A percentile compares a stretch with the other conserved stretches of the same genome.
phyloP scores from a whole-genome alignment of 2,888 invertebrate genomes.

The Nipponacmea schrenckii region DNA sequence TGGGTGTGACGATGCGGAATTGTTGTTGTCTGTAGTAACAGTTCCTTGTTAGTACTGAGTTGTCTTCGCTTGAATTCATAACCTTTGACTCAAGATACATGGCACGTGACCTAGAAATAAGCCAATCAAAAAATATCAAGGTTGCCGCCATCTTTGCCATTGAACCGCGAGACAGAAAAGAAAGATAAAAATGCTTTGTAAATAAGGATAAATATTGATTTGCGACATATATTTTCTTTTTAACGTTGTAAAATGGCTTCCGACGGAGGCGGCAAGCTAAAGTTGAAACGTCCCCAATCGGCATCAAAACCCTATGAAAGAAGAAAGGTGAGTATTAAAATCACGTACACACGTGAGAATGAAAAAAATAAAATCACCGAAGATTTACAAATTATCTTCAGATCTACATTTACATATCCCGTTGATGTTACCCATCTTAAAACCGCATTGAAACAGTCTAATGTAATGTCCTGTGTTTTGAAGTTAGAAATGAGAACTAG shows the following conservation, averaged over 20 bases:
- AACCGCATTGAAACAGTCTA: not conserved
- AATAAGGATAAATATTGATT: slow-evolving; percentile 9
- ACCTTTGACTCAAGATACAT: slow-evolving; percentile 23
- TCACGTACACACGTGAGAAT: slow-evolving; percentile 22
- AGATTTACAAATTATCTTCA: not conserved
- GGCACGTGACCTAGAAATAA: slow-evolving; percentile 40
- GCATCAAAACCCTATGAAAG: slow-evolving; percentile 44
- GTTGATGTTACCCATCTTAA: not conserved
- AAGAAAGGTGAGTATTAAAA: slow-evolving; percentile 38
- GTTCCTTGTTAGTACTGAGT: too few relatives aligned
- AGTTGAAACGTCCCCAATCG: slow-evolving; percentile 34
- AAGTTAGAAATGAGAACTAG: too few relatives aligned
- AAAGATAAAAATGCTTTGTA: slow-evolving; percentile 23
- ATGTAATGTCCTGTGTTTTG: too few relatives aligned
- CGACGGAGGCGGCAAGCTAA: slow-evolving; percentile 46
- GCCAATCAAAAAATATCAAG: slow-evolving; percentile 39
- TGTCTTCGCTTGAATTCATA: not conserved
- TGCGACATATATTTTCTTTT: not conserved
- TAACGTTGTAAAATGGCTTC: slow-evolving; percentile 32
- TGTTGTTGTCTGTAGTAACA: too few relatives aligned
- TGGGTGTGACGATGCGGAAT: too few relatives aligned
- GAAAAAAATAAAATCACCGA: not conserved
- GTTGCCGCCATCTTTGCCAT: slow-evolving; percentile 54
- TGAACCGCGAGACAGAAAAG: slow-evolving; percentile 28
- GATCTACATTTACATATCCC: not conserved